These are phyloP conservation scores for Scopus umbretta DNA, from an alignment of 2,113 vertebrate species.

Conservation along the genomic window DNA sequence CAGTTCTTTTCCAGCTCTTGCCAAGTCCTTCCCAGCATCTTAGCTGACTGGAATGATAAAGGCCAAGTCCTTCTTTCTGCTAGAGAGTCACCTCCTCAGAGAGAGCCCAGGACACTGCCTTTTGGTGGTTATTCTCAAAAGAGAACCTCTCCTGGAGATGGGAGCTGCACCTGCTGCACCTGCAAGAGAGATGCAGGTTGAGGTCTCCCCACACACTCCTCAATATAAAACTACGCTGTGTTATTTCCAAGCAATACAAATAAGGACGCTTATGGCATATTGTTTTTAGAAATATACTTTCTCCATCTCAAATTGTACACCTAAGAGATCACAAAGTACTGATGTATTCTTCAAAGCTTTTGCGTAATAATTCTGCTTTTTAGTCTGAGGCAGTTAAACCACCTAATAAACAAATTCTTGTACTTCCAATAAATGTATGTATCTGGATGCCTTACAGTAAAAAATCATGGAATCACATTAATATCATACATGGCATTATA, in stretches of 20 bases:
- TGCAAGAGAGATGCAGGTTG: neutral
- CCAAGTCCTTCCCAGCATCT: neutral
- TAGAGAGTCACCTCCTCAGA: neutral
- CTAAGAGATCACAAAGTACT: neutral
- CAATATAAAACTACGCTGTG: neutral
- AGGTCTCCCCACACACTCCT: neutral
- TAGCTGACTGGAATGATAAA: neutral
- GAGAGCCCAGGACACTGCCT: neutral
- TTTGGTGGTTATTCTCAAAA: neutral
- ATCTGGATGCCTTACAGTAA: neutral
- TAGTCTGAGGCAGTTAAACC: neutral
- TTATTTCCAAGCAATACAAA: neutral
- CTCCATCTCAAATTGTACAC: neutral
- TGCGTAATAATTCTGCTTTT: neutral
- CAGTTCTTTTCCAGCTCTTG: neutral
- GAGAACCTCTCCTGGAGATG: neutral
- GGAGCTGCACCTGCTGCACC: neutral
- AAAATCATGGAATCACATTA: neutral
- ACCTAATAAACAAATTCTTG: neutral
- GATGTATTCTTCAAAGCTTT: neutral
- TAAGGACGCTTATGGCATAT: neutral
- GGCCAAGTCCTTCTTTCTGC: neutral
- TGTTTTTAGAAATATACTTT: neutral
- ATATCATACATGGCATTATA: neutral
- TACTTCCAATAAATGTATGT: neutral